Conservation (phyloP, 2,797 vertebrate species). For the Macroramphosus scolopax region DNA sequence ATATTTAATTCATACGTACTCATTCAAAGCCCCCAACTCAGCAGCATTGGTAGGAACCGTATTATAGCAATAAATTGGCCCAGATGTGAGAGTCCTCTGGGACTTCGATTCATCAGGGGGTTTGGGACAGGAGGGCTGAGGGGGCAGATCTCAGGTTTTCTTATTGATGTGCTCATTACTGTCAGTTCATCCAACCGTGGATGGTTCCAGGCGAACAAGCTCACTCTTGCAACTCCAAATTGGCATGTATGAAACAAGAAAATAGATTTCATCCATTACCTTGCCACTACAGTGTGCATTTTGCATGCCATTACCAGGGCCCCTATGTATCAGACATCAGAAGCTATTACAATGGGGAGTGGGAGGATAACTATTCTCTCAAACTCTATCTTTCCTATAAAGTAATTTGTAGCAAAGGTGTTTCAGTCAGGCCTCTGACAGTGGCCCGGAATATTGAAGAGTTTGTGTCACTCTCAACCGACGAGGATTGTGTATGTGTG, state of each 20-base stretch:
- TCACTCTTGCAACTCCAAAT: slow-evolving; percentile 53
- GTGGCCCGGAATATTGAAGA: slow-evolving; percentile 45
- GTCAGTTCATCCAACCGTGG: slow-evolving; percentile 34
- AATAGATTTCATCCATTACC: slow-evolving; percentile 63
- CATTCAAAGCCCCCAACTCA: too few relatives aligned
- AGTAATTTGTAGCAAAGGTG: slow-evolving; percentile 50
- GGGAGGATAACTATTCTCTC: slow-evolving; percentile 53
- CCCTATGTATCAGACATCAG: slow-evolving; percentile 40
- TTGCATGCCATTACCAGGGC: slow-evolving; percentile 59
- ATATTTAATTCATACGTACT: too few relatives aligned
- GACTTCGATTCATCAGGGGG: slow-evolving; percentile 49
- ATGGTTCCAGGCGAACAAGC: slow-evolving; percentile 30
- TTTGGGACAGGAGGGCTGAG: slow-evolving; percentile 51
- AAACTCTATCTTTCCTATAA: slow-evolving; percentile 48
- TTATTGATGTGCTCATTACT: slow-evolving; percentile 67
- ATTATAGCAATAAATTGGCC: slow-evolving; percentile 51
- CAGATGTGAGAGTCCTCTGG: slow-evolving; percentile 40
- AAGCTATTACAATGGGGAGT: slow-evolving; percentile 45
- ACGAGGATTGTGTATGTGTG: slow-evolving; percentile 9
- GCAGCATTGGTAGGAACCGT: slow-evolving; percentile 39
- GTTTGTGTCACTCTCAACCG: slow-evolving; percentile 39
- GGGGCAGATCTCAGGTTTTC: slow-evolving; percentile 43
- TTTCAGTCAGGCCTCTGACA: slow-evolving; percentile 42
- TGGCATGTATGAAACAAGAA: slow-evolving; percentile 55
- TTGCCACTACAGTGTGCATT: slow-evolving; percentile 34